Evolutionary conservation across 92 coral and sea anemone species (phyloP).

Genomic region (Zoanthus gigantus): DNA sequence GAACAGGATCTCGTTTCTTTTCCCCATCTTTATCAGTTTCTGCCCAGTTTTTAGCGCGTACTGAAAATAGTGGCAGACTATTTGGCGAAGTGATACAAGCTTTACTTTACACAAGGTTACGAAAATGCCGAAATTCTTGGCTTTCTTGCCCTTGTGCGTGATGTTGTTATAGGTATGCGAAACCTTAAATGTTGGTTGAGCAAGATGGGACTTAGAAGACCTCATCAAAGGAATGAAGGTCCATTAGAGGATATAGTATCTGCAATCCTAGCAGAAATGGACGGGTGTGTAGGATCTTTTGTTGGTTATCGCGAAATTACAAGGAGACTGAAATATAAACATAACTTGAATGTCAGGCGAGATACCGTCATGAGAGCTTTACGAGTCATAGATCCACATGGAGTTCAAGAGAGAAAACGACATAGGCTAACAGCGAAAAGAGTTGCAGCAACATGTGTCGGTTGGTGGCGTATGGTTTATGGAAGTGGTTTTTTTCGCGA

Average conservation of each 20-base stretch:
- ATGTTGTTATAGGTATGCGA: conserved; percentile 10
- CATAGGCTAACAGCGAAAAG: conserved; percentile 34
- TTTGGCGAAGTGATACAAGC: too few relatives aligned
- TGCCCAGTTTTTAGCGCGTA: too few relatives aligned
- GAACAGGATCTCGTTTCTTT: conserved; percentile 61
- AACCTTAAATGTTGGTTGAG: conserved; percentile 29
- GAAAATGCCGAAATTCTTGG: conserved; percentile 3
- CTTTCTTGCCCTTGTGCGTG: background rate
- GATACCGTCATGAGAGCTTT: conserved; percentile 55
- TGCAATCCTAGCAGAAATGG: conserved; percentile 45
- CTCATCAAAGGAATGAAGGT: conserved; percentile 12
- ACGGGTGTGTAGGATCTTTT: conserved; percentile 42
- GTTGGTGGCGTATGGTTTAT: conserved; percentile 29
- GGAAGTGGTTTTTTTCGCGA: conserved; percentile 7
- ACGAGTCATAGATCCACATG: conserved; percentile 62
- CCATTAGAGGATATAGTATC: conserved; percentile 36
- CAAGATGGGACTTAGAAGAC: background rate
- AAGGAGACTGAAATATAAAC: conserved; percentile 37
- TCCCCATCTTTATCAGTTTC: conserved; percentile 54
- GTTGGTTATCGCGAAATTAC: conserved; percentile 52
- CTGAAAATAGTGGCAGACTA: too few relatives aligned
- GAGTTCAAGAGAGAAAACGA: conserved; percentile 18
- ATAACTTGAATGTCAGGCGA: conserved; percentile 45
- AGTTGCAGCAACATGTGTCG: conserved; percentile 15
- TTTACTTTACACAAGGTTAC: too few relatives aligned